Evolutionary conservation across 2,888 invertebrate species (phyloP).

Genomic region (Nowickia ferox): DNA sequence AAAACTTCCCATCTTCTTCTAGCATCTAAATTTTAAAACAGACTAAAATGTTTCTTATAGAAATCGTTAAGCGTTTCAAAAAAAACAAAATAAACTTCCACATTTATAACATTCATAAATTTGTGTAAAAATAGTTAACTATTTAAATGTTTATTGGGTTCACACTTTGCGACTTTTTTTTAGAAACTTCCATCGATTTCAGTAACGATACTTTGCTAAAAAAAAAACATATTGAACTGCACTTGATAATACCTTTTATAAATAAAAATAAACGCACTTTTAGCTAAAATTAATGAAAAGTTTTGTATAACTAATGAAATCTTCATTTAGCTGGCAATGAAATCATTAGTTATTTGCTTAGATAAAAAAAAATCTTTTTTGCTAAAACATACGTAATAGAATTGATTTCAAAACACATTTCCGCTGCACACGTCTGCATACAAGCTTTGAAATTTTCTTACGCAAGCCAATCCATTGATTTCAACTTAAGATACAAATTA

Average conservation of each 20-base stretch:
- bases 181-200: too few species aligned
- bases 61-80: too few species aligned
- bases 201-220: too few species aligned
- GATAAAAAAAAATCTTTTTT: not conserved
- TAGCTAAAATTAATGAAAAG: not conserved
- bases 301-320: not conserved
- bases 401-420: conserved; percentile 17
- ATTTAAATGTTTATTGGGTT: too few species aligned
- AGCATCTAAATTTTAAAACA: too few species aligned
- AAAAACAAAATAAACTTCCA: too few species aligned
- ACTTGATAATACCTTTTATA: not conserved
- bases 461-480: conserved; percentile 29
- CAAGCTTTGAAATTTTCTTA: not conserved
- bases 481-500: conserved; percentile 29
- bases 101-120: too few species aligned
- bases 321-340: not conserved
- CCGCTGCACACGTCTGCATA: conserved; percentile 2
- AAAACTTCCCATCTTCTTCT: too few species aligned
- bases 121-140: too few species aligned
- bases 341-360: not conserved
- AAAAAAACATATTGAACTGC: too few species aligned
- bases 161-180: too few species aligned
- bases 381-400: not conserved
- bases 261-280: not conserved
- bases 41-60: too few species aligned